phyloP scores from a whole-genome alignment of 35 echinoderm and acorn worm genomes.

The Anneissia japonica region DNA sequence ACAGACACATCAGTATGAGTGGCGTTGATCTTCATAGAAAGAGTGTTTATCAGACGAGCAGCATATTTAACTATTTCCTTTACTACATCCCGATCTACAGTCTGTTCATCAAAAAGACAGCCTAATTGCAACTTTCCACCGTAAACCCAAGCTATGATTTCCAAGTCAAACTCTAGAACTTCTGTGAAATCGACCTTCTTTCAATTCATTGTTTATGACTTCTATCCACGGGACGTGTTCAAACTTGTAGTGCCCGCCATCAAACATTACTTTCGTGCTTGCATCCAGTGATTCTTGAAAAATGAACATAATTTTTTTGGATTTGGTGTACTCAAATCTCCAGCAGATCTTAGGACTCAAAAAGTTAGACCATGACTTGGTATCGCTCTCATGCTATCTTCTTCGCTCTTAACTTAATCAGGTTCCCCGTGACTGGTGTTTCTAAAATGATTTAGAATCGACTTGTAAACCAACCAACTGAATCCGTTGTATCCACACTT shows the following conservation, averaged over 20 bases:
- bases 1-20: background rate
- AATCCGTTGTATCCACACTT: background rate
- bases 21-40: background rate
- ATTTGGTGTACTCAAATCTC: background rate
- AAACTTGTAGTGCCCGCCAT: conserved; percentile 4
- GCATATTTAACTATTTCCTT: background rate
- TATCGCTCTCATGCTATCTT: background rate
- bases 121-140: conserved; percentile 8
- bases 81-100: background rate
- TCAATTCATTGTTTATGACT: background rate
- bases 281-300: conserved; percentile 18
- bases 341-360: conserved; percentile 8
- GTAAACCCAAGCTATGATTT: conserved; percentile 4
- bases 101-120: conserved; percentile 3
- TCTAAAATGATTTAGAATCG: background rate
- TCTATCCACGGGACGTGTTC: conserved; percentile 7
- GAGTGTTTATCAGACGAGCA: background rate
- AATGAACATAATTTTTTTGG: conserved; percentile 11
- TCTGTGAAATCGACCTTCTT: background rate
- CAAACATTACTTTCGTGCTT: conserved; percentile 3
- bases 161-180: background rate
- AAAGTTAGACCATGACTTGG: conserved; percentile 7
- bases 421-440: background rate
- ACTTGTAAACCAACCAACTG: conserved; percentile 12
- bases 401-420: background rate